Evolutionary conservation across 2,888 invertebrate species (phyloP).

Genomic region (Pheosia tremula): DNA sequence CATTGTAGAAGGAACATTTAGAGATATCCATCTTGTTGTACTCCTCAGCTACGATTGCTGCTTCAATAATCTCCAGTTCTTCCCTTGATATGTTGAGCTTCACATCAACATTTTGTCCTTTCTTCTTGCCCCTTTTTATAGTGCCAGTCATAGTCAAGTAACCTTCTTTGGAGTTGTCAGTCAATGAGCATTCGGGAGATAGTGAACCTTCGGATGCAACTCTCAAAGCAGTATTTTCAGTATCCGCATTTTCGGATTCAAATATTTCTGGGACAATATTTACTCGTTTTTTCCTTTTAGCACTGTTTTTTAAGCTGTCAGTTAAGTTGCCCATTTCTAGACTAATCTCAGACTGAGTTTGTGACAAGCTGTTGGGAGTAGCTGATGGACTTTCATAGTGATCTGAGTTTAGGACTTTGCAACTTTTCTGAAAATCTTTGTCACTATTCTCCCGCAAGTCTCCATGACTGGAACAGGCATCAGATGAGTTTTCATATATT

Average conservation of each 20-base stretch:
- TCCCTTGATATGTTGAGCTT: constrained; percentile 89
- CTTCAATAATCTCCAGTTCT: constrained; percentile 88
- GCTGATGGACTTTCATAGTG: constrained; percentile 70
- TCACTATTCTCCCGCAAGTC: constrained; percentile 69
- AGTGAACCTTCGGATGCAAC: constrained; percentile 78
- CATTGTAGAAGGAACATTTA: constrained; percentile 83
- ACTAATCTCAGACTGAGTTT: constrained; percentile 81
- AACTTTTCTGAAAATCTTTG: constrained; percentile 66
- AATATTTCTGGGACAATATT: constrained; percentile 85
- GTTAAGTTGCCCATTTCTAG: constrained; percentile 76
- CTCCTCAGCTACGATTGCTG: constrained; percentile 84
- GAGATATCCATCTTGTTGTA: constrained; percentile 84
- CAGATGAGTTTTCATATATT: constrained; percentile 81
- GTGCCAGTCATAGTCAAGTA: constrained; percentile 90
- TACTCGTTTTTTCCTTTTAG: constrained; percentile 85
- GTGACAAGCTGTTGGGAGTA: constrained; percentile 74
- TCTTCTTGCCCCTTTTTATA: constrained; percentile 88
- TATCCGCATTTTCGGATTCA: constrained; percentile 69
- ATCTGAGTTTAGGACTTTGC: constrained; percentile 65
- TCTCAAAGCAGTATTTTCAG: constrained; percentile 70
- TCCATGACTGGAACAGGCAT: constrained; percentile 79
- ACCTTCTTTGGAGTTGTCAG: constrained; percentile 80
- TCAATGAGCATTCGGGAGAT: constrained; percentile 84
- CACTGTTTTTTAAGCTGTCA: constrained; percentile 76
- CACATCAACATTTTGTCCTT: constrained; percentile 89